phyloP scores from a whole-genome alignment of 2,113 vertebrate species.

The Rhineura floridana region DNA sequence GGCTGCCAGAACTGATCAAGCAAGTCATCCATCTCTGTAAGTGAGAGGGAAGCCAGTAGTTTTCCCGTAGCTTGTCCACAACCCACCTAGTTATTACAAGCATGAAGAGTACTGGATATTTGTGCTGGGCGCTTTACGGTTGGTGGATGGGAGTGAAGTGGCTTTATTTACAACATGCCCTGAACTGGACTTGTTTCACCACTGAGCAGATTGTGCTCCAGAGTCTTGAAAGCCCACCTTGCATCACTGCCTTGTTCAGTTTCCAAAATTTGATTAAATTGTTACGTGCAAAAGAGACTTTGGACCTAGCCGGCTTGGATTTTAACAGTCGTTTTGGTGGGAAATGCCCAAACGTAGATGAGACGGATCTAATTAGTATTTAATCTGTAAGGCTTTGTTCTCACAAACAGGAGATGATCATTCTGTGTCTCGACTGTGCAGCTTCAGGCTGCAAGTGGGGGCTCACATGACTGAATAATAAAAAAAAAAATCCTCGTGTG shows the following conservation, averaged over 20 bases:
- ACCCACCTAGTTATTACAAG: accelerated
- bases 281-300: neutral
- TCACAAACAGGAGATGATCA: neutral
- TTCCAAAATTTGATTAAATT: neutral
- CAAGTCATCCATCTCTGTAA: neutral
- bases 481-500: neutral
- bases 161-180: neutral
- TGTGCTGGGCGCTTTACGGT: accelerated
- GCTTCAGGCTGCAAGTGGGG: too few relatives aligned
- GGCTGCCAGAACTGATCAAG: neutral
- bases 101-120: accelerated
- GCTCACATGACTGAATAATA: too few relatives aligned
- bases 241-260: neutral
- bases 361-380: neutral
- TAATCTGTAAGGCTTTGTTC: neutral
- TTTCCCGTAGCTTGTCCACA: neutral
- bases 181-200: neutral
- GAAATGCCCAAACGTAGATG: neutral
- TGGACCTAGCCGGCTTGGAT: accelerated
- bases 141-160: neutral
- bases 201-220: accelerated
- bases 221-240: neutral
- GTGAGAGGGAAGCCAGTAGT: neutral
- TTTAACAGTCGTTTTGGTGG: neutral
- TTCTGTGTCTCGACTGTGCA: too few relatives aligned